Evolutionary conservation across 2,797 vertebrate genomes (phyloP).

Genomic region (Phataginus tricuspis): DNA sequence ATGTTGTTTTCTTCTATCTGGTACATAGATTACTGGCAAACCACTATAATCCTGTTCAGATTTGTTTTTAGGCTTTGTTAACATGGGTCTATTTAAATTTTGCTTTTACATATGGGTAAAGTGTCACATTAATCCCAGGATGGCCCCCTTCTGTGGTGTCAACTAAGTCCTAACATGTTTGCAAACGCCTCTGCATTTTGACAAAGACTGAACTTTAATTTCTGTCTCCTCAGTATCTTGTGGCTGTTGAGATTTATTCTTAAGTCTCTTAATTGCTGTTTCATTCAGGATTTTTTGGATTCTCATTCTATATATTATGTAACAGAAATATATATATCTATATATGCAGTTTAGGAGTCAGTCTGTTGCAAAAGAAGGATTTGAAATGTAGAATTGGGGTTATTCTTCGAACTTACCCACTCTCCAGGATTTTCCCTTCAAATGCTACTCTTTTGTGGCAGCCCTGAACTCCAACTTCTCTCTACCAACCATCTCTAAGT

Average conservation of each 20-base stretch:
- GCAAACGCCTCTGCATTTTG: neutral
- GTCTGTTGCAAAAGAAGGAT: neutral
- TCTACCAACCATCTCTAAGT: neutral
- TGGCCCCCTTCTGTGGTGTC: neutral
- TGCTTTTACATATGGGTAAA: neutral
- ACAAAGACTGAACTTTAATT: neutral
- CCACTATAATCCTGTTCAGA: neutral
- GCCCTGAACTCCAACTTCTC: neutral
- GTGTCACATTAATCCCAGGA: neutral
- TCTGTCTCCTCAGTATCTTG: neutral
- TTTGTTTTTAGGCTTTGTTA: neutral
- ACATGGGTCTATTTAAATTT: neutral
- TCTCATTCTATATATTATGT: neutral
- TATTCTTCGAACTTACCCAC: neutral
- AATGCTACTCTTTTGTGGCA: neutral
- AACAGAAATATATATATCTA: neutral
- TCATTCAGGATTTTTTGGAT: neutral
- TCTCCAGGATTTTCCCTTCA: neutral
- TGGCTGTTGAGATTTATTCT: neutral
- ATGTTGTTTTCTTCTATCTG: neutral
- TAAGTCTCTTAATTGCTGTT: neutral
- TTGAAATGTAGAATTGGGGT: neutral
- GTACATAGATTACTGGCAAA: neutral
- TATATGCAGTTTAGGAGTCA: neutral
- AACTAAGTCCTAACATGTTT: neutral